Evolutionary conservation across 2,797 vertebrate genomes (phyloP).

Genomic region (Furcifer pardalis): DNA sequence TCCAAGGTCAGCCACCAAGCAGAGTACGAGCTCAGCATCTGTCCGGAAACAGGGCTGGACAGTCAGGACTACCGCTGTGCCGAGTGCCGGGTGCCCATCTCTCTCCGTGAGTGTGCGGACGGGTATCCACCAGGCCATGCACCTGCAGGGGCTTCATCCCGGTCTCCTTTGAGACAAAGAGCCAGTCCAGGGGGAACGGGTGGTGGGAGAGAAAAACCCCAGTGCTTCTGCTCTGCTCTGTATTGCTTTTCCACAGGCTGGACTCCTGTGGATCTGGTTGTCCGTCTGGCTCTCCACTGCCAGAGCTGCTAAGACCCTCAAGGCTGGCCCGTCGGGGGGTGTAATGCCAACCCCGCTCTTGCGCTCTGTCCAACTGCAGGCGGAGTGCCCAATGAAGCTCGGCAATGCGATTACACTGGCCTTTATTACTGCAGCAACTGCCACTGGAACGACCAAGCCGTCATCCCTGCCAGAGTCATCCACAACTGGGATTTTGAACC

Average conservation of each 20-base stretch:
- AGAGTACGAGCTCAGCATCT: slow-evolving; percentile 95
- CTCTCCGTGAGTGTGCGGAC: slow-evolving; percentile 84
- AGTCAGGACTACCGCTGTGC: slow-evolving; percentile 96
- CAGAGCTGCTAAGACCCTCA: no score
- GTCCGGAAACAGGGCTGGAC: slow-evolving; percentile 92
- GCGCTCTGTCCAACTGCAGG: slow-evolving; percentile 69
- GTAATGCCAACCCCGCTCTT: no score
- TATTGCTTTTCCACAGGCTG: no score
- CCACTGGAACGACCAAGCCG: slow-evolving; percentile 94
- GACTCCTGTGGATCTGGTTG: no score
- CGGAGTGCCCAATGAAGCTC: slow-evolving; percentile 89
- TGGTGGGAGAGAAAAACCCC: not conserved
- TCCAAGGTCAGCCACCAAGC: slow-evolving; percentile 97
- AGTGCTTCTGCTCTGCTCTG: not conserved
- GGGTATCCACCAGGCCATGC: not conserved
- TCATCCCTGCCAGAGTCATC: slow-evolving; percentile 91
- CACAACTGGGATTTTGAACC: slow-evolving; percentile 99
- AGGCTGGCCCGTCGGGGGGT: no score
- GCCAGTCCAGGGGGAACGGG: not conserved
- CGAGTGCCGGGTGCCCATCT: slow-evolving; percentile 90
- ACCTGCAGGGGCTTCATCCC: not conserved
- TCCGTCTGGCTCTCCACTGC: not conserved
- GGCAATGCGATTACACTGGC: slow-evolving; percentile 96
- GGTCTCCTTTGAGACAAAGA: no score
- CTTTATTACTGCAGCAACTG: slow-evolving; percentile 97